Evolutionary conservation across 2,113 vertebrate genomes (phyloP).

Genomic region (Clarias magur): DNA sequence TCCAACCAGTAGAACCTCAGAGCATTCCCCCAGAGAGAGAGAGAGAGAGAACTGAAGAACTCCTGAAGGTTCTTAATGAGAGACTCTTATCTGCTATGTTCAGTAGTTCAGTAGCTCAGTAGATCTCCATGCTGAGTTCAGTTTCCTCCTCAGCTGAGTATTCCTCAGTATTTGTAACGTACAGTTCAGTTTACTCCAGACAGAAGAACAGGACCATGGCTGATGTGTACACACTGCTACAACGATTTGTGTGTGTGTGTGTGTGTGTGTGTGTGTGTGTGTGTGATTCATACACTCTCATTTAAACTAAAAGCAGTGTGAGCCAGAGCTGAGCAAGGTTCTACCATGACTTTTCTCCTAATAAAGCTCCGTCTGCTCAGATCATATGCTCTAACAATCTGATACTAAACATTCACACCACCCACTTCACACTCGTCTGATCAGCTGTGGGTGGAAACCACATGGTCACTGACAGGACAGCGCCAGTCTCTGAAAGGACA

Average conservation of each 20-base stretch:
- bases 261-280: background rate
- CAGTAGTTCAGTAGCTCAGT: no score
- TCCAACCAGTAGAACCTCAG: background rate
- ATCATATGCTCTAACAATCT: background rate
- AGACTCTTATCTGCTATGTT: background rate
- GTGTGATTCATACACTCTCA: slow-evolving; percentile 17
- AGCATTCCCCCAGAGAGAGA: no score
- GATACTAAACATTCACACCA: background rate
- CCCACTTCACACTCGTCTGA: background rate
- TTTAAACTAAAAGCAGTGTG: slow-evolving; percentile 42
- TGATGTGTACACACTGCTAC: background rate
- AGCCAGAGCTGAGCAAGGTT: background rate
- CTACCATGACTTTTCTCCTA: background rate
- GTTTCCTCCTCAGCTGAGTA: background rate
- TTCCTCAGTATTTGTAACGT: background rate
- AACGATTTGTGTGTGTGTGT: background rate
- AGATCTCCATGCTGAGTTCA: background rate
- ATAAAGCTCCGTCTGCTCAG: background rate
- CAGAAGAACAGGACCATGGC: background rate
- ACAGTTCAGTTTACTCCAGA: background rate
- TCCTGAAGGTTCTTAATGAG: background rate
- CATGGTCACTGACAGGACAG: background rate
- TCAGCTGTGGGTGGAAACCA: background rate
- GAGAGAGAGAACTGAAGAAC: background rate
- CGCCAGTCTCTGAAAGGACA: background rate